Evolutionary conservation across 92 coral and sea anemone species (phyloP).

Genomic region (Palythoa grandis): DNA sequence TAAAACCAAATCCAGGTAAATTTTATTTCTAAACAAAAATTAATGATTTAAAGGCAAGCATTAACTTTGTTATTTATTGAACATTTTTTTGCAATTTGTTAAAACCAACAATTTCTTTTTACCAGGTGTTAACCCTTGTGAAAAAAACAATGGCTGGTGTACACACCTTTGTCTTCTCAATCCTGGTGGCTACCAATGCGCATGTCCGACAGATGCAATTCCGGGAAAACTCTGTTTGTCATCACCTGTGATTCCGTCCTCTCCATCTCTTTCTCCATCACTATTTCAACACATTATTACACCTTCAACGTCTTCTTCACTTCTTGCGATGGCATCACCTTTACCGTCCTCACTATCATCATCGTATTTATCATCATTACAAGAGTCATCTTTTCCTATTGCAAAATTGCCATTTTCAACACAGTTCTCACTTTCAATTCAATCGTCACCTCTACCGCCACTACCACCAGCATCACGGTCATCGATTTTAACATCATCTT

Average conservation of each 20-base stretch:
- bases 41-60: not conserved
- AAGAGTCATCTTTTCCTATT: too few relatives aligned
- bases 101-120: not conserved
- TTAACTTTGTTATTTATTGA: not conserved
- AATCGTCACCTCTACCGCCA: too few relatives aligned
- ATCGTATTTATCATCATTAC: not conserved
- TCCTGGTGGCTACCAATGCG: slow-evolving; percentile 56
- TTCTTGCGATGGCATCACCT: not conserved
- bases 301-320: too few relatives aligned
- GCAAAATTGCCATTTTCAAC: too few relatives aligned
- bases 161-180: slow-evolving; percentile 63
- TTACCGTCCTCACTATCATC: not conserved
- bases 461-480: not conserved
- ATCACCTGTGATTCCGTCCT: slow-evolving; percentile 42
- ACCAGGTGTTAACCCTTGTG: slow-evolving; percentile 51
- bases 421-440: too few relatives aligned
- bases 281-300: not conserved
- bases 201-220: slow-evolving; percentile 38
- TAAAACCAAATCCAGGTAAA: not conserved
- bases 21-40: not conserved
- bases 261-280: not conserved
- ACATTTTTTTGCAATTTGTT: not conserved
- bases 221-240: slow-evolving; percentile 43
- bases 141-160: slow-evolving; percentile 60
- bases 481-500: not conserved